Percentiles rank a stretch among this genome's conserved stretches.
Conservation (phyloP, 2,797 vertebrate genomes). For the Myotis pilosus region DNA sequence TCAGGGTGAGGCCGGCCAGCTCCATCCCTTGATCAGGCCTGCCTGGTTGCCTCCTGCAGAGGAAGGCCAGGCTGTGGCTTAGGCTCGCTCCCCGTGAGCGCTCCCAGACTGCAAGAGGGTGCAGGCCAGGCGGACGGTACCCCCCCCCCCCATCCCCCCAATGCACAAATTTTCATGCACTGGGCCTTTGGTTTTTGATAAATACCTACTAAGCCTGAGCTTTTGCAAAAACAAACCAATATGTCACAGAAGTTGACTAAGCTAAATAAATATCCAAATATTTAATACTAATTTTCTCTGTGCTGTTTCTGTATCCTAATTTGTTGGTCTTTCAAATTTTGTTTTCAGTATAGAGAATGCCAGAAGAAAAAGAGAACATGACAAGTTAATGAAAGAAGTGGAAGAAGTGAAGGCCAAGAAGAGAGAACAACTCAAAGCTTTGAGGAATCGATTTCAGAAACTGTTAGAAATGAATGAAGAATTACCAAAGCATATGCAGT, state of each 20-base stretch:
- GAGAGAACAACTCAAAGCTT: constrained; percentile 82
- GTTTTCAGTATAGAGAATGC: constrained; percentile 91
- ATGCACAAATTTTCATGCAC: no score
- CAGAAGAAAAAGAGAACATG: constrained; percentile 88
- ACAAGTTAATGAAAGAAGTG: constrained; percentile 86
- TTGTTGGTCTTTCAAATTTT: constrained; percentile 36
- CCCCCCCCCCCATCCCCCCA: no score
- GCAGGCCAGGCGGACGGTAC: no score
- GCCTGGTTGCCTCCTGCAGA: no score
- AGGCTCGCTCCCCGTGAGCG: no score
- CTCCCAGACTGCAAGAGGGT: no score
- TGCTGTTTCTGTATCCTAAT: neutral
- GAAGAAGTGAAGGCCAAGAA: constrained; percentile 85
- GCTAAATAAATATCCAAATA: neutral
- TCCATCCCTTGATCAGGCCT: no score
- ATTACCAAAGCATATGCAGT: constrained; percentile 88
- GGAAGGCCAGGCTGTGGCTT: no score
- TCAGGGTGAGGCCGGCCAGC: no score
- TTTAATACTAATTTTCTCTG: neutral
- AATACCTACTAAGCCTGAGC: neutral
- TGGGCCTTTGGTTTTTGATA: no score
- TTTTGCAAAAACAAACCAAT: constrained; percentile 9
- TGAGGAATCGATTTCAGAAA: constrained; percentile 84
- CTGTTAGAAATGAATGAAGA: constrained; percentile 86
- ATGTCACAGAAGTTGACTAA: neutral